Conservation (phyloP, 2,888 invertebrate genomes). For the Lithophane leautieri region DNA sequence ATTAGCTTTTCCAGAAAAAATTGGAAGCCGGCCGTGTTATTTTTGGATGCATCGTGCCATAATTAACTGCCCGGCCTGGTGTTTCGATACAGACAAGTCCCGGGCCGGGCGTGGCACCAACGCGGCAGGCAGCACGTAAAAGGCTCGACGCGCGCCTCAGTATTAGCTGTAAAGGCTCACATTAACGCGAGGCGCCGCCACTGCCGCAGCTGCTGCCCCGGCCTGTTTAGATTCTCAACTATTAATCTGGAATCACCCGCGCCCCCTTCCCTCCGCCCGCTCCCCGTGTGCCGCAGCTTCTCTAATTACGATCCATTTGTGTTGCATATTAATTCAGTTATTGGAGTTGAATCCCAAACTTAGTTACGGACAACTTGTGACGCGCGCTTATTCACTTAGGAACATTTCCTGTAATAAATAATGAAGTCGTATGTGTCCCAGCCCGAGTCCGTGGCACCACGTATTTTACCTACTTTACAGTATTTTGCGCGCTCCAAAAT, state of each 20-base stretch:
- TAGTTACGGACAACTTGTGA: background rate
- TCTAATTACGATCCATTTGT: constrained; percentile 28
- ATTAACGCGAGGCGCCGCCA: background rate
- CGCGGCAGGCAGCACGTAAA: background rate
- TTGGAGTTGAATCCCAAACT: constrained; percentile 16
- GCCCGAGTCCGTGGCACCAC: background rate
- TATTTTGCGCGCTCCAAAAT: background rate
- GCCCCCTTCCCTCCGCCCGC: background rate
- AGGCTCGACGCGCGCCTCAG: background rate
- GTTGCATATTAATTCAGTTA: constrained; percentile 31
- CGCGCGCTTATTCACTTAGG: background rate
- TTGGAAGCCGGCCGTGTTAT: background rate
- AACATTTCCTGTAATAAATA: background rate
- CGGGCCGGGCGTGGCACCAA: background rate
- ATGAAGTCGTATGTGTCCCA: background rate
- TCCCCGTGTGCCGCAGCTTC: background rate
- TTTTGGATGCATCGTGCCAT: background rate
- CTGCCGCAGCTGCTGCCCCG: background rate
- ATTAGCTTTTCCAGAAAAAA: background rate
- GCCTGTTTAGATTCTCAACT: constrained; percentile 5
- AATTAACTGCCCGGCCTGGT: too few species aligned
- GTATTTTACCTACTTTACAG: background rate
- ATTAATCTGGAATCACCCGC: constrained; percentile 7
- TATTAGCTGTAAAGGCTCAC: background rate
- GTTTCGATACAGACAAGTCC: too few species aligned